Conservation (phyloP, 2,113 vertebrate genomes). For the Dasyornis broadbenti region DNA sequence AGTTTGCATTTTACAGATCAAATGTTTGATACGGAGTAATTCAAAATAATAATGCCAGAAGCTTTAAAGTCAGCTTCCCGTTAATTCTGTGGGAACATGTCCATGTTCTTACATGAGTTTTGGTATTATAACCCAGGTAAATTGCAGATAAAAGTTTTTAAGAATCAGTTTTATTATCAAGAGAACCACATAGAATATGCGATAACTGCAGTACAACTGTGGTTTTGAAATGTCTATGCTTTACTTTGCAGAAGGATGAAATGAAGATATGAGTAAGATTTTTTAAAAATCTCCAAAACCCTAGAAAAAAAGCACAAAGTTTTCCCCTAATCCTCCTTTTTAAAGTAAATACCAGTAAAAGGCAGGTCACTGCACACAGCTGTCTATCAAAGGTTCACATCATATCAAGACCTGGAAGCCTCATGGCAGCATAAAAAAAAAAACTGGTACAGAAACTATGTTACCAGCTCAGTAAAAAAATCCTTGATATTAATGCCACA, state of each 20-base stretch:
- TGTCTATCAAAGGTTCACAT: background rate
- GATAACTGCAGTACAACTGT: background rate
- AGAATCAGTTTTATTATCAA: background rate
- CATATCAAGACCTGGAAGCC: background rate
- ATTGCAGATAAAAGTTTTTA: background rate
- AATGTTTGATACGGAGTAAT: background rate
- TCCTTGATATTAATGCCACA: background rate
- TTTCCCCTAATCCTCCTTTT: background rate
- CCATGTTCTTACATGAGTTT: background rate
- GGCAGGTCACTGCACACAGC: background rate
- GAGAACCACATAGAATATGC: background rate
- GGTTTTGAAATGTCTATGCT: background rate
- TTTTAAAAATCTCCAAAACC: background rate
- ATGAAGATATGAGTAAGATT: background rate
- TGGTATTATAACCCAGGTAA: background rate
- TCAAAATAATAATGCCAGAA: background rate
- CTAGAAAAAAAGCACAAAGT: background rate
- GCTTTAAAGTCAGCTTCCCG: background rate
- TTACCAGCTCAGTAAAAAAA: background rate
- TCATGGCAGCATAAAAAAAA: background rate
- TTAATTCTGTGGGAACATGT: background rate
- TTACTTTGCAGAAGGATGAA: background rate
- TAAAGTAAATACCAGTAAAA: background rate
- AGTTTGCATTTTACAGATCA: background rate
- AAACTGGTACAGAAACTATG: fast-evolving